These are phyloP conservation scores for Philotrypesis tridentata DNA, from an alignment of 1,140 invertebrate species.

Conservation along the genomic window DNA sequence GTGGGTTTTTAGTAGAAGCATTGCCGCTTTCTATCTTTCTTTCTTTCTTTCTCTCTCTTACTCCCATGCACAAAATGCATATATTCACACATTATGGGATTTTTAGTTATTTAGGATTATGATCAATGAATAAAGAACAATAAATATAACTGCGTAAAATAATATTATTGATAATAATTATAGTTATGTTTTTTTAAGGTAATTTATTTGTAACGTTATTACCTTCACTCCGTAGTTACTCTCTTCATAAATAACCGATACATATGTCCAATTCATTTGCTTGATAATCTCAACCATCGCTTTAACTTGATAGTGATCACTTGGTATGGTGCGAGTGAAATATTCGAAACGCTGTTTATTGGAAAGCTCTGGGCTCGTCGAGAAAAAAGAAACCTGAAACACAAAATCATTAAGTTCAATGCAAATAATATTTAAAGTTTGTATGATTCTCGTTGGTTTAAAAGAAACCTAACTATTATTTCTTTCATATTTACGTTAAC, in stretches of 20 bases:
- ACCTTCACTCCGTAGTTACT: constrained; percentile 98
- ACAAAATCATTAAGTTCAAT: not conserved
- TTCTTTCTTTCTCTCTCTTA: too few relatives aligned
- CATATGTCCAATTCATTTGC: constrained; percentile 91
- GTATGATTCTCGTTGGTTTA: too few relatives aligned
- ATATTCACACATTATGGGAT: too few relatives aligned
- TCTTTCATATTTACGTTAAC: too few relatives aligned
- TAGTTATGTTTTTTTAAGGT: not conserved
- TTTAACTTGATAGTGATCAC: constrained; percentile 94
- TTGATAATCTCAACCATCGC: constrained; percentile 96
- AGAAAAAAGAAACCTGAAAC: constrained; percentile 95
- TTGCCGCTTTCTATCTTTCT: too few relatives aligned
- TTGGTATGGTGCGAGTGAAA: constrained; percentile 95
- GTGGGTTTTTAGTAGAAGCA: too few relatives aligned
- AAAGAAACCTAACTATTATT: too few relatives aligned
- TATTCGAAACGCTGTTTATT: constrained; percentile 97
- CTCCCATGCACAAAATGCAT: too few relatives aligned
- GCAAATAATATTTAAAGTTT: not conserved
- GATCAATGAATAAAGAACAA: too few relatives aligned
- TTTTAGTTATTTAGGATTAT: too few relatives aligned
- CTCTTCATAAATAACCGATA: constrained; percentile 97
- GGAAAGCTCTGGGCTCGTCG: constrained; percentile 94
- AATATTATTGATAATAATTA: not conserved
- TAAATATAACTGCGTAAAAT: not conserved
- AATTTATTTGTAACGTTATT: constrained; percentile 47